Evolutionary conservation across 92 coral and sea anemone species (phyloP).

Genomic region (Phenganax marumi): DNA sequence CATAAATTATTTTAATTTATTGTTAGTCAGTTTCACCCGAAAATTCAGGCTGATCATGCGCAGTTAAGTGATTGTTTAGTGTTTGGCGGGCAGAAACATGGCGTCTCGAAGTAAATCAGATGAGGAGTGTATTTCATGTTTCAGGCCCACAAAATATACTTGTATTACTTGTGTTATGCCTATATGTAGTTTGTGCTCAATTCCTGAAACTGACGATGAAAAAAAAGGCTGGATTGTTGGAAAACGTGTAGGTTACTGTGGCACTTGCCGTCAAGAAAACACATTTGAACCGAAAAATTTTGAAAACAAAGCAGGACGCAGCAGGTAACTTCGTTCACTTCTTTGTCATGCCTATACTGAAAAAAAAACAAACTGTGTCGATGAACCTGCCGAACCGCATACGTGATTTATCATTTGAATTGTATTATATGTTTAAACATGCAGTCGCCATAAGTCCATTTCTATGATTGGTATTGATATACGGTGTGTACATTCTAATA

Average conservation of each 20-base stretch:
- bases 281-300: neutral
- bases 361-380: too few species aligned
- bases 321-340: neutral
- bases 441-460: too few species aligned
- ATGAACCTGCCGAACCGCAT: too few species aligned
- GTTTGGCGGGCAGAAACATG: neutral
- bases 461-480: too few species aligned
- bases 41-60: constrained; percentile 9
- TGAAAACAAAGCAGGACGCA: neutral
- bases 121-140: neutral
- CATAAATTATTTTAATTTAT: too few species aligned
- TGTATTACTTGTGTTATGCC: constrained; percentile 24
- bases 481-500: too few species aligned
- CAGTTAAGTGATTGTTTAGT: neutral
- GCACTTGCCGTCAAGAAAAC: constrained; percentile 27
- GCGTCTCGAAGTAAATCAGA: neutral
- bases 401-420: too few species aligned
- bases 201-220: constrained; percentile 51
- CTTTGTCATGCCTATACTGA: too few species aligned
- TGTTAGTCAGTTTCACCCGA: neutral
- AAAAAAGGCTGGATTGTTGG: constrained; percentile 38
- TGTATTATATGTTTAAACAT: too few species aligned
- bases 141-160: neutral
- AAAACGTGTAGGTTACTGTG: constrained; percentile 45
- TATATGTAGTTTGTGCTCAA: constrained; percentile 47